These are phyloP conservation scores for Hyperoplus lanceolatus DNA, from an alignment of 2,797 vertebrate genomes.

Conservation along the genomic window DNA sequence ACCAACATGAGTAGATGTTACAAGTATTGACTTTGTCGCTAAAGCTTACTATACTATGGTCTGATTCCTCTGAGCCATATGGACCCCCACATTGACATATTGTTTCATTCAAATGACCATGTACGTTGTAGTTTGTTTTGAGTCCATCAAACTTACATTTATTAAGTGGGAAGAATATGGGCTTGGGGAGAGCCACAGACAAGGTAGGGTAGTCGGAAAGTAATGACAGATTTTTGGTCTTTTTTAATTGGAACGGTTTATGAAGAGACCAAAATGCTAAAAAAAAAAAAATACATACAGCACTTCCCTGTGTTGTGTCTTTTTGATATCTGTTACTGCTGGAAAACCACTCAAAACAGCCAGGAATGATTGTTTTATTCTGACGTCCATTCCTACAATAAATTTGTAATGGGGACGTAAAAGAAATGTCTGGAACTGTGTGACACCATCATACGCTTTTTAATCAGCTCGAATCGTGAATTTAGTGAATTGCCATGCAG, in stretches of 20 bases:
- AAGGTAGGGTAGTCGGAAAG: not conserved
- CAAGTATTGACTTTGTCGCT: not conserved
- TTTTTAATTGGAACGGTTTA: not conserved
- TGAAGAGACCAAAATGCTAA: not conserved
- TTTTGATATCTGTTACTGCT: not conserved
- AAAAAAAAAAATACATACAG: not conserved
- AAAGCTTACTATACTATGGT: not conserved
- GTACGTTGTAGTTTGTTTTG: not conserved
- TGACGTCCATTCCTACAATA: not conserved
- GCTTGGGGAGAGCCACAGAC: not conserved
- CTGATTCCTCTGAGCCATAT: not conserved
- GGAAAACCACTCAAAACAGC: not conserved
- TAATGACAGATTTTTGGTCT: not conserved
- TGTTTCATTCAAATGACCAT: not conserved
- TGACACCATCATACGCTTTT: not conserved
- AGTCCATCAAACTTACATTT: not conserved
- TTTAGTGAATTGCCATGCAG: slow-evolving; percentile 9
- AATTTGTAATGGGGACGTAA: not conserved
- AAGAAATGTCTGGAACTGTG: not conserved
- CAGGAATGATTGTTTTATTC: not conserved
- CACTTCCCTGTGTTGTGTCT: not conserved
- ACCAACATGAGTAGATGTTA: not conserved
- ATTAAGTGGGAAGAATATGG: not conserved
- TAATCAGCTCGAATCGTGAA: slow-evolving; percentile 14
- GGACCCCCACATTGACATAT: too few relatives aligned